A percentile compares a stretch with the other conserved stretches of the same genome.
Conservation (phyloP, 2,113 vertebrate species). For the Ptyas mucosa region DNA sequence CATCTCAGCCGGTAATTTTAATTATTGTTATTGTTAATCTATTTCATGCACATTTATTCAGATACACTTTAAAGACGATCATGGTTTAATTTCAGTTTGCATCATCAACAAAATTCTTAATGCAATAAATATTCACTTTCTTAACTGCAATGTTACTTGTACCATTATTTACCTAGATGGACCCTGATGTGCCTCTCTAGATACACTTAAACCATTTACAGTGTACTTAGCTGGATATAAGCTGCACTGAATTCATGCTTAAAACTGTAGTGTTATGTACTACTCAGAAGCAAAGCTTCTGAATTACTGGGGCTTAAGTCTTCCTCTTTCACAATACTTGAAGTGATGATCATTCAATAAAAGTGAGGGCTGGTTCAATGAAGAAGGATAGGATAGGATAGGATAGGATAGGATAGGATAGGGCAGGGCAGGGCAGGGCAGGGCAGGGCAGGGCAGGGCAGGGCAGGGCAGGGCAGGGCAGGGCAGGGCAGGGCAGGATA, state of each 20-base stretch:
- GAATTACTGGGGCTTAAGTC: background rate
- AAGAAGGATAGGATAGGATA: no score
- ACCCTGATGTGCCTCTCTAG: background rate
- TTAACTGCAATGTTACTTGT: background rate
- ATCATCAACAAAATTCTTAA: background rate
- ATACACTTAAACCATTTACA: background rate
- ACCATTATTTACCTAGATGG: background rate
- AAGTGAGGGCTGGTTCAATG: background rate
- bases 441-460: rapidly evolving
- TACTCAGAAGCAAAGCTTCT: background rate
- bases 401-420: rapidly evolving
- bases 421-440: rapidly evolving
- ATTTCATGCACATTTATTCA: background rate
- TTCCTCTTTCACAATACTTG: background rate
- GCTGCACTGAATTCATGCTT: background rate
- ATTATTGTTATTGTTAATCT: background rate
- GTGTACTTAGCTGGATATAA: background rate
- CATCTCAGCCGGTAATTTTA: background rate
- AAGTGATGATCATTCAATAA: background rate
- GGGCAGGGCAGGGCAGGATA: rapidly evolving
- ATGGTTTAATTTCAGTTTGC: background rate
- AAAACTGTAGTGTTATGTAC: background rate
- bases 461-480: rapidly evolving
- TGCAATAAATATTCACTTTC: background rate
- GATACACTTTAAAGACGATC: background rate